Percentiles rank a stretch among this genome's conserved stretches.
These are phyloP conservation scores for Columba guinea DNA, from an alignment of 2,797 vertebrate species.

Conservation along the genomic window DNA sequence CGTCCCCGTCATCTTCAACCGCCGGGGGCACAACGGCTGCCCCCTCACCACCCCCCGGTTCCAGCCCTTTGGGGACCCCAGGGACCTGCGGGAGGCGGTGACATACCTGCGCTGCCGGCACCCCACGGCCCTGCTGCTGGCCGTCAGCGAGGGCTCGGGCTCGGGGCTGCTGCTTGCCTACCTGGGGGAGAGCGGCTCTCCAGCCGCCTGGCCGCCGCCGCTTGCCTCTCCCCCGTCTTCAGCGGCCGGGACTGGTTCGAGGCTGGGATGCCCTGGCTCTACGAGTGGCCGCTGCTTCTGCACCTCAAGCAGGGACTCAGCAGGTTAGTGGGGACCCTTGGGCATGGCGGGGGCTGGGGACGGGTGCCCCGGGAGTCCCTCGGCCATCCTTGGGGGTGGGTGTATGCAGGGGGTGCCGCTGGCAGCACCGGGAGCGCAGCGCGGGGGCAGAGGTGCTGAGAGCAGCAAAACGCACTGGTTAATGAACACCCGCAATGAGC, in stretches of 20 bases:
- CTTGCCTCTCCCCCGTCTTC: conserved; percentile 88
- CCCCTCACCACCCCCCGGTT: conserved; percentile 74
- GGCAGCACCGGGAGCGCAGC: not conserved
- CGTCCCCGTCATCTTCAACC: conserved; percentile 18
- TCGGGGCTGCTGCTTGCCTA: conserved; percentile 88
- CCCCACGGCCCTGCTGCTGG: conserved; percentile 79
- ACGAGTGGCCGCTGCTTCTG: conserved; percentile 80
- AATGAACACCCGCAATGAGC: conserved; percentile 52
- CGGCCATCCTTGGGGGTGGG: accelerated
- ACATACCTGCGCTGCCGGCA: conserved; percentile 82
- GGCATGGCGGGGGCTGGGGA: not conserved
- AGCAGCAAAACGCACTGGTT: conserved; percentile 33
- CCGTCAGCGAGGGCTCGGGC: conserved; percentile 88
- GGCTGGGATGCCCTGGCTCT: conserved; percentile 76
- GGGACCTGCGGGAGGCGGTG: conserved; percentile 85
- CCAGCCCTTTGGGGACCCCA: conserved; percentile 87
- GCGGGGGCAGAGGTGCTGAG: conserved; percentile 2
- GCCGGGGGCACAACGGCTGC: conserved; percentile 30
- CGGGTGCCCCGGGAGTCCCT: not conserved
- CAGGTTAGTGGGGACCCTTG: conserved; percentile 76
- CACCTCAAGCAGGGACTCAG: conserved; percentile 83
- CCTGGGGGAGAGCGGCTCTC: conserved; percentile 89
- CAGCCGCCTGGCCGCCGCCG: conserved; percentile 81
- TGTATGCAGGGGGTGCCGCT: not conserved
- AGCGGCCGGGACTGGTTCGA: conserved; percentile 87